Conservation (phyloP, 2,888 invertebrate genomes). For the Drosophila austrosaltans region DNA sequence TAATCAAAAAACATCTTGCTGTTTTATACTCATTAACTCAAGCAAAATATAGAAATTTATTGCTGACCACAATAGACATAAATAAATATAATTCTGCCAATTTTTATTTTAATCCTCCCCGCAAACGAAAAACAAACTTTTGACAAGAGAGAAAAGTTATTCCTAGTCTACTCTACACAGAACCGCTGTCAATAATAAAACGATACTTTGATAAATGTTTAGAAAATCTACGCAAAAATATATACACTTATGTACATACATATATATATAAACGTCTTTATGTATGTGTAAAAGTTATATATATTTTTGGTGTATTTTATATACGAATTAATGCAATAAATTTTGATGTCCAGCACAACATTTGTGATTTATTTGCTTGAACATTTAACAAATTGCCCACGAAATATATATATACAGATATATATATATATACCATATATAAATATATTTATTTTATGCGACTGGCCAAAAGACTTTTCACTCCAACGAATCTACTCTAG, state of each 20-base stretch:
- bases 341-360: slow-evolving; percentile 39
- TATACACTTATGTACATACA: not conserved
- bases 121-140: slow-evolving; percentile 31
- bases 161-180: slow-evolving; percentile 26
- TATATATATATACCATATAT: slow-evolving; percentile 30
- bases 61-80: slow-evolving; percentile 49
- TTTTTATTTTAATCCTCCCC: slow-evolving; percentile 67
- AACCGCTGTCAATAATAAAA: slow-evolving; percentile 75
- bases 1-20: slow-evolving; percentile 18
- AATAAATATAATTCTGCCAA: slow-evolving; percentile 54
- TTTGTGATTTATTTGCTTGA: slow-evolving; percentile 77
- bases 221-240: slow-evolving; percentile 63
- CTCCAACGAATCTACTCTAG: not conserved
- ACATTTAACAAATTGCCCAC: slow-evolving; percentile 76
- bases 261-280: not conserved
- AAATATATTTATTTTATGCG: slow-evolving; percentile 54
- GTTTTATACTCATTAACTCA: slow-evolving; percentile 53
- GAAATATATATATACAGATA: slow-evolving; percentile 60
- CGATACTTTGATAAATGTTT: slow-evolving; percentile 73
- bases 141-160: slow-evolving; percentile 37
- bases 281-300: not conserved
- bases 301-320: slow-evolving; percentile 52
- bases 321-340: slow-evolving; percentile 78
- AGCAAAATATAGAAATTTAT: slow-evolving; percentile 57
- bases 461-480: slow-evolving; percentile 53